phyloP scores from a whole-genome alignment of 1,140 invertebrate species.

The Propsilocerus akamusi region DNA sequence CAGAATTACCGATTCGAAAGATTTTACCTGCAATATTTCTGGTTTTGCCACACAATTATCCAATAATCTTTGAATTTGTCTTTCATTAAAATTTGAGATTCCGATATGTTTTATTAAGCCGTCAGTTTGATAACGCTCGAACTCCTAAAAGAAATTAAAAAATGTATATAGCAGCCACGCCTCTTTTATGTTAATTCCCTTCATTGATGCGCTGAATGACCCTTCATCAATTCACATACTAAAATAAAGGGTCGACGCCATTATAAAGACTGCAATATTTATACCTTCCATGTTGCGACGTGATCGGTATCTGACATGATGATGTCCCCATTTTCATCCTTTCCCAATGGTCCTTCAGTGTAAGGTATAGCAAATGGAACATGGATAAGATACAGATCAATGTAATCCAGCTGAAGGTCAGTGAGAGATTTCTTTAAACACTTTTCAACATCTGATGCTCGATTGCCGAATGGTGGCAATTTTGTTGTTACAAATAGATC shows the following conservation, averaged over 20 bases:
- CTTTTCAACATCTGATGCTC: slow-evolving; percentile 47
- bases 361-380: slow-evolving; percentile 44
- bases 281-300: slow-evolving; percentile 52
- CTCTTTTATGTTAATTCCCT: no score
- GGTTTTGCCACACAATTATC: slow-evolving; percentile 44
- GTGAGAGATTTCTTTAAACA: slow-evolving; percentile 52
- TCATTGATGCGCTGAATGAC: background rate
- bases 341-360: slow-evolving; percentile 22
- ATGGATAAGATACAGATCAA: slow-evolving; percentile 74
- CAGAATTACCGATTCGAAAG: background rate
- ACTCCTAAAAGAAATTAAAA: slow-evolving; percentile 30
- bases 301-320: slow-evolving; percentile 47
- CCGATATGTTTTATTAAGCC: slow-evolving; percentile 51
- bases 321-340: slow-evolving; percentile 35
- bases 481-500: slow-evolving; percentile 72
- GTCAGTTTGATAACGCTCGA: slow-evolving; percentile 49
- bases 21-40: slow-evolving; percentile 42
- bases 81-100: slow-evolving; percentile 61
- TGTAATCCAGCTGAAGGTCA: slow-evolving; percentile 54
- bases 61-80: slow-evolving; percentile 43
- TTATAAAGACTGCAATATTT: slow-evolving; percentile 7
- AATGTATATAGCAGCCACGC: no score
- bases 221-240: background rate
- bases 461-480: slow-evolving; percentile 37
- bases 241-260: background rate